Base-by-base conservation (phyloP, 1,140 invertebrate species). In the Radopholus similis region DNA sequence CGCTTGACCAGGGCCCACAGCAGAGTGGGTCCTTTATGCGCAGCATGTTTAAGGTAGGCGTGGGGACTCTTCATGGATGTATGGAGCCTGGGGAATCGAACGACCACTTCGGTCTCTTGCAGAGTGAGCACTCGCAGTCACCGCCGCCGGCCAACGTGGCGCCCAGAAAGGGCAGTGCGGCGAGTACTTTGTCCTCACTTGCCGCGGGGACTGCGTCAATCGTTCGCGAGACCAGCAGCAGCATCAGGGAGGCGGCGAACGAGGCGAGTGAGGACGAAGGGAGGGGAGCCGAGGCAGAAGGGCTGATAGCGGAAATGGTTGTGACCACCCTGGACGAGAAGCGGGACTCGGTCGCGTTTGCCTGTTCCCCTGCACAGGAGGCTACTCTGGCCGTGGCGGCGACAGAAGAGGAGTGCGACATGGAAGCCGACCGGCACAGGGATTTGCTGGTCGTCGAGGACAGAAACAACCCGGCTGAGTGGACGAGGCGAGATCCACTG, bases 1-100 rank as follows among this genome's bases (percentile, higher is more conserved):
- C 62, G 3, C 55, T 79, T 37, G 81, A 76, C 40, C 66, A 82
- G 37, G 64, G 54, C 15, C 40, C 56, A 13, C 56, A 60, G 2
- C 49, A 70, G n/a, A 42, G 40, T 30, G 70, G 54, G 11, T 64
- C 66, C 8, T 79, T 79, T 44, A 66, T 79, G 72, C 32, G 80
- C 70, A n/a, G n/a, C 30, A 32, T 79, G 44, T 79, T 76, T 47
- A 82, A 78, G 47, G 59, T 75, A 30, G 70, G 68, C 6, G 23
- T 26, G 47, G 23, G n/a, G n/a, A n/a, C 30, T 11, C 3, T 23
- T n/a, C 2, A 1, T 57, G 18, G 32, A 32, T 28, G 18, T 58
- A 26, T 51, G 26, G 26, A 5, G 30, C 4, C 4, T 5, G 5
- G 30, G 4, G 21, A 49, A 49, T 23, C 21, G 30, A 49, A 5